Conservation (phyloP, 2,113 vertebrate species). For the Bubo scandiacus region DNA sequence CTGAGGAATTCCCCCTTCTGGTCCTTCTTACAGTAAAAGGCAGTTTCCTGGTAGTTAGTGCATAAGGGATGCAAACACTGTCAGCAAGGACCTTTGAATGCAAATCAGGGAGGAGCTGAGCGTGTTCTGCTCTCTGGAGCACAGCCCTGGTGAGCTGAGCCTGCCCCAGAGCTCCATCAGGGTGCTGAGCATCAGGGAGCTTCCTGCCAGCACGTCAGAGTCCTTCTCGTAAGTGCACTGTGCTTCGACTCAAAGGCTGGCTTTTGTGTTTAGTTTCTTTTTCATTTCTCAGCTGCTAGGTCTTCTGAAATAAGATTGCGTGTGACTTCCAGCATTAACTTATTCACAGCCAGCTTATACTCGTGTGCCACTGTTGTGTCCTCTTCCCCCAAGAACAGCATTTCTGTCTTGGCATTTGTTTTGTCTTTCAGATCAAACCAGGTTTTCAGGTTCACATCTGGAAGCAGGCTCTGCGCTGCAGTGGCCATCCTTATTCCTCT, state of each 20-base stretch:
- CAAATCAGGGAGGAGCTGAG: background rate
- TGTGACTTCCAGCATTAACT: background rate
- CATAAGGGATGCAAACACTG: fast-evolving
- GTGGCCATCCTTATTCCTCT: background rate
- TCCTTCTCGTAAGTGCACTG: fast-evolving
- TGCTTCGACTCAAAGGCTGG: background rate
- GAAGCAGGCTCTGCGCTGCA: background rate
- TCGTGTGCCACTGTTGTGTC: fast-evolving
- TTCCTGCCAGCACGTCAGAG: background rate
- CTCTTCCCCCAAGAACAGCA: background rate
- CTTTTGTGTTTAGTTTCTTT: background rate
- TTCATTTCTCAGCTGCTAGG: background rate
- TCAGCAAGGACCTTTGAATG: background rate
- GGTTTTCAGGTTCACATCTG: background rate
- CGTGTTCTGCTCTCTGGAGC: background rate
- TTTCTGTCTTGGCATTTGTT: background rate
- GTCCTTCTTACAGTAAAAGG: background rate
- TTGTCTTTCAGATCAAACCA: background rate
- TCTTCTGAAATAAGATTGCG: background rate
- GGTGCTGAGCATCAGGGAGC: background rate
- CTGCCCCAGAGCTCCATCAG: background rate
- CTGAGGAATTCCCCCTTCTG: background rate
- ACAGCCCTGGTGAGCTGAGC: fast-evolving
- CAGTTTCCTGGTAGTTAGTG: background rate
- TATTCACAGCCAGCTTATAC: background rate